Base-by-base conservation (phyloP, 2,888 invertebrate genomes). In the Drosophila mercatorum region DNA sequence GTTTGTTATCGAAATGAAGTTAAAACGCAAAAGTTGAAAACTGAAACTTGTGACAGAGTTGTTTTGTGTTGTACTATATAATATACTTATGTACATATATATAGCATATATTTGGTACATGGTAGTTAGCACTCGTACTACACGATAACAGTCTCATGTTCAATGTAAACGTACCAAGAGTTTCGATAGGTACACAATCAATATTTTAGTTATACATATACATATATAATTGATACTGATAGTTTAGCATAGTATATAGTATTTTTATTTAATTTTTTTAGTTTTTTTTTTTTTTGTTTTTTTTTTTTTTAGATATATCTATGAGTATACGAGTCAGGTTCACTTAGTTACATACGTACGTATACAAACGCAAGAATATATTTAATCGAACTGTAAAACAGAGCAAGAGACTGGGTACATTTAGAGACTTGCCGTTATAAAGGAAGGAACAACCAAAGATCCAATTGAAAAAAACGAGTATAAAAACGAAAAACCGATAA, bases 301-400 rank as follows among this genome's bases (percentile, higher is more conserved):
- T 22, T 22, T 52, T 36, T 36, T 36, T 36, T 7, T 63, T 57
- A n/a, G 28, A n/a, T 75, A 66, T 75, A 75, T 79, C 62, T 78
- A 72, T 68, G 80, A 60, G 63, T 78, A 67, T 76, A 74, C 71
- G 74, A 67, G 67, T 78, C 68, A 72, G 67, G 41, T 60, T 80
- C 73, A 77, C 77, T 79, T 70, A 70, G 78, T 80, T 84, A 78
- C 78, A 82, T 81, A 82, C 82, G 66, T 84, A 80, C 71, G 75
- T 75, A 82, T 77, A 82, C 73, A 80, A 75, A 73, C 73, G 74
- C 78, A 80, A 75, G 69, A 70, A 81, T 75, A 70, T 65, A 70
- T 65, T 61, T 78, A 77, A 77, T 78, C 70, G 78, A 78, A 77
- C 78, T 77, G 75, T 73, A 78, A 78, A 78, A 77, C 79, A 77